phyloP scores from a whole-genome alignment of 2,797 vertebrate genomes.

The Brotogeris chrysoptera region DNA sequence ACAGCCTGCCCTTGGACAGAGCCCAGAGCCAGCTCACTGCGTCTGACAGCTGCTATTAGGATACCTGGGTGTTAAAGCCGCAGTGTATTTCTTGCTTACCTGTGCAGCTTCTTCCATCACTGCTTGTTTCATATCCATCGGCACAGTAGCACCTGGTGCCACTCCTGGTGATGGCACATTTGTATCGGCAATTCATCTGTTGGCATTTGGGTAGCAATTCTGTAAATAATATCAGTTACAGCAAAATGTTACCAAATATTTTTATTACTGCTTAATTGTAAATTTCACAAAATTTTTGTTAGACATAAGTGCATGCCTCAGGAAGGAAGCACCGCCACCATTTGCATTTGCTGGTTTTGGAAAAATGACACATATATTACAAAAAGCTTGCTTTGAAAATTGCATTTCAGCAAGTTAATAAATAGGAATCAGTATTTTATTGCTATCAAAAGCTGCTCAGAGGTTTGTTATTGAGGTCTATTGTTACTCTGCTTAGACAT shows the following conservation, averaged over 20 bases:
- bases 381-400: background rate
- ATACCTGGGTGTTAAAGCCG: fast-evolving
- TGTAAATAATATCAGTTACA: constrained; percentile 47
- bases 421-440: background rate
- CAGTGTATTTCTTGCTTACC: constrained; percentile 71
- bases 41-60: background rate
- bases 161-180: constrained; percentile 90
- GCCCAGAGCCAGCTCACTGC: background rate
- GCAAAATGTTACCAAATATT: background rate
- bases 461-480: background rate
- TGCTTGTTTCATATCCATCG: constrained; percentile 88
- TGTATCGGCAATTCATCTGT: constrained; percentile 88
- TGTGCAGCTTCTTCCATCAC: constrained; percentile 89
- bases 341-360: fast-evolving
- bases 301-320: fast-evolving
- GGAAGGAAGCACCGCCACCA: background rate
- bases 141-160: constrained; percentile 91
- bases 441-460: background rate
- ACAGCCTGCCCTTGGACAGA: background rate
- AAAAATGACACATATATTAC: background rate
- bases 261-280: background rate
- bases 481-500: background rate
- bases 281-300: background rate
- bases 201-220: constrained; percentile 91
- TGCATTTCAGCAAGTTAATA: background rate